Evolutionary conservation across 2,888 invertebrate species (phyloP).

Genomic region (Tribolium freemani): DNA sequence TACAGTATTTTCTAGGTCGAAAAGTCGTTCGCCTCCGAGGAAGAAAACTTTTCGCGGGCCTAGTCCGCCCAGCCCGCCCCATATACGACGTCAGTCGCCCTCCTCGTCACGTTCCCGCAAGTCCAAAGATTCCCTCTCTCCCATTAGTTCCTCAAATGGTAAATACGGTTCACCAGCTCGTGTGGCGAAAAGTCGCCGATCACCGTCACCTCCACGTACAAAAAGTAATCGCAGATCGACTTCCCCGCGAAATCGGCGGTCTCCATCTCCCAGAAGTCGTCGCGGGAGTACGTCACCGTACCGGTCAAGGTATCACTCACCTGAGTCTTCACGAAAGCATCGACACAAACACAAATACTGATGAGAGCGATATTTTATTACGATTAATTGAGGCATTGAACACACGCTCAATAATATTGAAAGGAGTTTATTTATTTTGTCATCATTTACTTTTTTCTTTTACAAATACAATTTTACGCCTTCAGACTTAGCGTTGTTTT

Average conservation of each 20-base stretch:
- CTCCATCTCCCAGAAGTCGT: slow-evolving; percentile 62
- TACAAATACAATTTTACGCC: too few species aligned
- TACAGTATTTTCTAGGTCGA: slow-evolving; percentile 61
- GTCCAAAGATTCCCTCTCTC: slow-evolving; percentile 62
- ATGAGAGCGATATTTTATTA: slow-evolving; percentile 34
- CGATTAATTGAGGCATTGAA: neutral
- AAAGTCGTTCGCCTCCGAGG: slow-evolving; percentile 65
- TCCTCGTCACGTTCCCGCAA: slow-evolving; percentile 62
- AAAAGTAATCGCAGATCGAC: slow-evolving; percentile 56
- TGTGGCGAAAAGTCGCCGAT: slow-evolving; percentile 56
- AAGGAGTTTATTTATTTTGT: too few species aligned
- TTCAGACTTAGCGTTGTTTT: neutral
- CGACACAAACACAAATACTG: slow-evolving; percentile 72
- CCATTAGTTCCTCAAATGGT: slow-evolving; percentile 61
- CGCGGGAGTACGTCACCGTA: slow-evolving; percentile 58
- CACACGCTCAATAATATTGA: too few species aligned
- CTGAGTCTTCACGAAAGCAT: slow-evolving; percentile 70
- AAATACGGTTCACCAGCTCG: slow-evolving; percentile 63
- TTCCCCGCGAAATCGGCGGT: slow-evolving; percentile 55
- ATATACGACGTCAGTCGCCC: slow-evolving; percentile 65
- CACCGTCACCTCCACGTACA: slow-evolving; percentile 61
- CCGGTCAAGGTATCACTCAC: slow-evolving; percentile 63
- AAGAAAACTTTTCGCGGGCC: slow-evolving; percentile 62
- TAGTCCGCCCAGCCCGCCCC: slow-evolving; percentile 66
- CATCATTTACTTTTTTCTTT: too few species aligned